phyloP scores from a whole-genome alignment of 2,113 vertebrate species.

The Trogon melanurus region DNA sequence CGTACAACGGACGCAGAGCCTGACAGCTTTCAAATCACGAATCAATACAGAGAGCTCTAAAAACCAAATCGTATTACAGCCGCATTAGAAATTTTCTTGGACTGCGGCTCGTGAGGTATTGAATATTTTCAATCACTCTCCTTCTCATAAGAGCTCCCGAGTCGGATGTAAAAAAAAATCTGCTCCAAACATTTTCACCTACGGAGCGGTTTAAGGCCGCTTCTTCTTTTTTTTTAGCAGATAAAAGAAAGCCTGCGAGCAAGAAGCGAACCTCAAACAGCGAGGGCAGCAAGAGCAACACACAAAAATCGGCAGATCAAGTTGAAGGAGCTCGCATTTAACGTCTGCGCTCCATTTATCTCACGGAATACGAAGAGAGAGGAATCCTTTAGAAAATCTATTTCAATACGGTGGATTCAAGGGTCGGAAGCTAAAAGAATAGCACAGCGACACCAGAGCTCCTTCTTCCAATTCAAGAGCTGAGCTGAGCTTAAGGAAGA shows the following conservation, averaged over 20 bases:
- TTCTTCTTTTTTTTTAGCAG: background rate
- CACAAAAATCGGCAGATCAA: background rate
- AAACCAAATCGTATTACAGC: background rate
- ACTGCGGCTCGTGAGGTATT: background rate
- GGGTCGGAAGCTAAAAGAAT: background rate
- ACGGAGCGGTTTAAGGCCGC: background rate
- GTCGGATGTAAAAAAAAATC: background rate
- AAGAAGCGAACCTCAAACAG: rapidly evolving
- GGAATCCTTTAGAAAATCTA: background rate
- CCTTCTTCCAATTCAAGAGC: background rate
- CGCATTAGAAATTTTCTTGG: background rate
- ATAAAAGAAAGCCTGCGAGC: background rate
- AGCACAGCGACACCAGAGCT: background rate
- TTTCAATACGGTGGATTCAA: background rate
- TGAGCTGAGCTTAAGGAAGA: background rate
- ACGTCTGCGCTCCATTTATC: rapidly evolving
- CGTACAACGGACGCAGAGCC: background rate
- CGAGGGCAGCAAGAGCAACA: background rate
- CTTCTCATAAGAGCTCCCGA: background rate
- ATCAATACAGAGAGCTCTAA: slow-evolving; percentile 35
- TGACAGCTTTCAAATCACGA: background rate
- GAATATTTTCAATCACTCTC: slow-evolving; percentile 6
- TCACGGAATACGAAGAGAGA: background rate
- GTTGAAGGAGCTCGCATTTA: background rate
- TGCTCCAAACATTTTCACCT: background rate